Evolutionary conservation across 2,888 invertebrate species (phyloP).

Genomic region (Chrysopilus asiliformis): DNA sequence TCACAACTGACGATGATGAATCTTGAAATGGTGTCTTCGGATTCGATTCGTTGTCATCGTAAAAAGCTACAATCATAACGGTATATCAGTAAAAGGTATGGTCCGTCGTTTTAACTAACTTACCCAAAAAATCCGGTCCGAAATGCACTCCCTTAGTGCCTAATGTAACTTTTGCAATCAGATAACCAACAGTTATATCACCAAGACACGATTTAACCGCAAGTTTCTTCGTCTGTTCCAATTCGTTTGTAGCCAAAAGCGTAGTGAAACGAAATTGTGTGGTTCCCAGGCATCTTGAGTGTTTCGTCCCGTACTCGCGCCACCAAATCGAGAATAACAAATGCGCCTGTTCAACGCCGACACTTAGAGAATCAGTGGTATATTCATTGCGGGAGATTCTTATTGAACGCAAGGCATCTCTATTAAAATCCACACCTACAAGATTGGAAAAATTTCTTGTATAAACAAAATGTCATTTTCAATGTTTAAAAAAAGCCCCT

Average conservation of each 20-base stretch:
- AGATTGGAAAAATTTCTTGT: not conserved
- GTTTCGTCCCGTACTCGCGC: slow-evolving; percentile 10
- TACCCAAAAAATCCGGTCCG: slow-evolving; percentile 38
- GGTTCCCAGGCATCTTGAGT: slow-evolving; percentile 12
- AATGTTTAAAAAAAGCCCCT: not conserved
- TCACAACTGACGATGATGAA: too few relatives aligned
- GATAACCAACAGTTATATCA: slow-evolving; percentile 8
- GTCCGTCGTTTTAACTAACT: slow-evolving; percentile 22
- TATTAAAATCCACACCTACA: slow-evolving; percentile 11
- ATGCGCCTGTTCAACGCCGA: too few relatives aligned
- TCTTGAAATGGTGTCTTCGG: too few relatives aligned
- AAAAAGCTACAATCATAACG: too few relatives aligned
- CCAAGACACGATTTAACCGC: slow-evolving; percentile 10
- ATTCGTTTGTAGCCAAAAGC: slow-evolving; percentile 3
- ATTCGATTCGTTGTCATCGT: too few relatives aligned
- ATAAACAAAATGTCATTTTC: not conserved
- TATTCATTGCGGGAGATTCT: slow-evolving; percentile 9
- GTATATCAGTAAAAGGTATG: too few relatives aligned
- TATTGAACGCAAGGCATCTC: slow-evolving; percentile 9
- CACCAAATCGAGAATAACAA: too few relatives aligned
- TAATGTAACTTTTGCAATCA: slow-evolving; percentile 20
- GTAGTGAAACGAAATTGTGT: slow-evolving; percentile 10
- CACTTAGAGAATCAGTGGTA: too few relatives aligned
- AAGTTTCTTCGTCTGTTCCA: slow-evolving; percentile 8
- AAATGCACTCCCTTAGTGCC: slow-evolving; percentile 39